Evolutionary conservation across 2,797 vertebrate species (phyloP).

Genomic region (Leuciscus waleckii): DNA sequence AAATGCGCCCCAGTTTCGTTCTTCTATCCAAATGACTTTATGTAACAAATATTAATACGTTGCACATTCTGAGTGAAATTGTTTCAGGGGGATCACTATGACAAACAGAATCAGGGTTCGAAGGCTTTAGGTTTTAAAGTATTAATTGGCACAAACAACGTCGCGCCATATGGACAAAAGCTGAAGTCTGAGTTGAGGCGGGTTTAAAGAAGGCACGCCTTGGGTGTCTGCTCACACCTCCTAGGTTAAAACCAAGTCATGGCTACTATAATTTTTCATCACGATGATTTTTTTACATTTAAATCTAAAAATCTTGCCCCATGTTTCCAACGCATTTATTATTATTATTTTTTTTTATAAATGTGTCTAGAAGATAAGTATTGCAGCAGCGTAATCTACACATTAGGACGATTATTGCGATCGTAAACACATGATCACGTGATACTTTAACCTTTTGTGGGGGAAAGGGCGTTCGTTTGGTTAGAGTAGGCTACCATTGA

Average conservation of each 20-base stretch:
- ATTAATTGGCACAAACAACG: background rate
- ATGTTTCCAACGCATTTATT: too few relatives aligned
- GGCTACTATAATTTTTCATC: background rate
- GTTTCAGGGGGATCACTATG: background rate
- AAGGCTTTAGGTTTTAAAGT: background rate
- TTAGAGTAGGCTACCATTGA: background rate
- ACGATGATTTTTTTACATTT: background rate
- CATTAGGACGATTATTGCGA: background rate
- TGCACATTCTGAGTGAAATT: background rate
- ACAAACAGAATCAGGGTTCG: background rate
- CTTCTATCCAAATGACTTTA: background rate
- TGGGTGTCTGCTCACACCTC: background rate
- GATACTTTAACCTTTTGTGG: slow-evolving; percentile 9
- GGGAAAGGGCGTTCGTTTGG: background rate
- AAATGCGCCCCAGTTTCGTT: background rate
- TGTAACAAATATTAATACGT: background rate
- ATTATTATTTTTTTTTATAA: too few relatives aligned
- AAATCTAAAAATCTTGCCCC: background rate
- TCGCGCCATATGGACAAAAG: slow-evolving; percentile 14
- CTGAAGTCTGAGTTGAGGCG: background rate
- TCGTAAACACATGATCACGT: slow-evolving; percentile 13
- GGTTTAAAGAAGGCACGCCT: background rate
- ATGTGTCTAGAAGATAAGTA: background rate
- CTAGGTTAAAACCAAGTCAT: background rate
- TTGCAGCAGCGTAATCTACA: background rate